A percentile compares a stretch with the other conserved stretches of the same genome.
phyloP scores from a whole-genome alignment of 2,888 invertebrate genomes.

The Cheilosia vernalis region DNA sequence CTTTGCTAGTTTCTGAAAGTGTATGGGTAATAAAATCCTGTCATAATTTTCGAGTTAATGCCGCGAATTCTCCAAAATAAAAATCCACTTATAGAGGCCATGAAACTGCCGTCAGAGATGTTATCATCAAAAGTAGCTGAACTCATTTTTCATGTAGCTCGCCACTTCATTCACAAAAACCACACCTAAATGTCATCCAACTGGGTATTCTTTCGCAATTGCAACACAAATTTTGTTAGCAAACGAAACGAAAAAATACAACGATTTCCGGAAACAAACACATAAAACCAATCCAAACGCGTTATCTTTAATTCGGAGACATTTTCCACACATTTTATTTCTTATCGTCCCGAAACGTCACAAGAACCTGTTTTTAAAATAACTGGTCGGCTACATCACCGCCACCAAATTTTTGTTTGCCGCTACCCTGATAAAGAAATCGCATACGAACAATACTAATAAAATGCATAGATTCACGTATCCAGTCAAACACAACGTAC shows the following conservation, averaged over 20 bases:
- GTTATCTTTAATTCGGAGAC: constrained; percentile 39
- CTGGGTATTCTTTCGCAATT: neutral
- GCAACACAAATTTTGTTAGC: too few relatives aligned
- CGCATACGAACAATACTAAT: neutral
- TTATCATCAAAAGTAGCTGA: neutral
- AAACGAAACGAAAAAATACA: neutral
- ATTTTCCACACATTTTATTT: constrained; percentile 26
- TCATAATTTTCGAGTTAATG: neutral
- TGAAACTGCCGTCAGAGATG: neutral
- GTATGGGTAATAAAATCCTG: neutral
- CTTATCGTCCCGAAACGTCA: constrained; percentile 43
- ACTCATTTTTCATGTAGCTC: neutral
- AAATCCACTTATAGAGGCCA: neutral
- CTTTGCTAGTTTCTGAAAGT: neutral
- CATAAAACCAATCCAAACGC: constrained; percentile 10
- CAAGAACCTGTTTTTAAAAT: constrained; percentile 46
- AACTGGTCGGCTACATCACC: constrained; percentile 30
- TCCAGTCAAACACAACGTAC: neutral
- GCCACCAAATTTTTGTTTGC: constrained; percentile 15
- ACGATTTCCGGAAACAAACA: constrained; percentile 14
- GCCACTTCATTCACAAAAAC: neutral
- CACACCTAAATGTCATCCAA: neutral
- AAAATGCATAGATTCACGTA: constrained; percentile 10
- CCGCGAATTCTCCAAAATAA: neutral
- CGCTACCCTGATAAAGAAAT: constrained; percentile 29